A percentile compares a stretch with the other conserved stretches of the same genome.
Conservation (phyloP, 2,888 invertebrate genomes). For the Lasius platythorax region DNA sequence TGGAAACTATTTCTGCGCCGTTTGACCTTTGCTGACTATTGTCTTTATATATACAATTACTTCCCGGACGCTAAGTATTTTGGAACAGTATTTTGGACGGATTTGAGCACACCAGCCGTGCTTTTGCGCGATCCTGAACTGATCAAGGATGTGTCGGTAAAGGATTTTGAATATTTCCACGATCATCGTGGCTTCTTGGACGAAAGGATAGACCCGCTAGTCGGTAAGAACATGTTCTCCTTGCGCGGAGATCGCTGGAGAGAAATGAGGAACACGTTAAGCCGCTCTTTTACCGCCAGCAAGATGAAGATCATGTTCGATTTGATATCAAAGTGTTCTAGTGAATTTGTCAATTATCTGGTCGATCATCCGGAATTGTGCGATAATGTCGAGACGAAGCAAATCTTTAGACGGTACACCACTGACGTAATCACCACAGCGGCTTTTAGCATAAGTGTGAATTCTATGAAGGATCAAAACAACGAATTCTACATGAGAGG, state of each 20-base stretch:
- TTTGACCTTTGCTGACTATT: conserved; percentile 43
- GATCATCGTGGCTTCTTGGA: conserved; percentile 78
- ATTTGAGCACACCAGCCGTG: conserved; percentile 75
- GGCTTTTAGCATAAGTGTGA: conserved; percentile 88
- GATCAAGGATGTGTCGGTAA: conserved; percentile 79
- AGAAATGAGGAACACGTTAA: conserved; percentile 79
- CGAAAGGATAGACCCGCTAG: conserved; percentile 78
- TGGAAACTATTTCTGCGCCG: conserved; percentile 60
- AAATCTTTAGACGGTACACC: conserved; percentile 86
- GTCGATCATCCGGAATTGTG: conserved; percentile 21
- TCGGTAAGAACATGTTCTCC: conserved; percentile 79
- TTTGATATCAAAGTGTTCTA: conserved; percentile 69
- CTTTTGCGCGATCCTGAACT: conserved; percentile 81
- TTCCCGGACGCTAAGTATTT: conserved; percentile 67
- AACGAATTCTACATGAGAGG: conserved; percentile 87
- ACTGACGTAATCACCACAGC: conserved; percentile 89
- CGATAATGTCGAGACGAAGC: conserved; percentile 4
- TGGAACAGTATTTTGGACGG: conserved; percentile 74
- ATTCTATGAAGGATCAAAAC: conserved; percentile 87
- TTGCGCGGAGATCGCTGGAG: conserved; percentile 81
- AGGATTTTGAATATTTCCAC: conserved; percentile 80
- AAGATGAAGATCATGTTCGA: conserved; percentile 82
- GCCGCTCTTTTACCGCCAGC: conserved; percentile 80
- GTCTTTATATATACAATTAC: conserved; percentile 59
- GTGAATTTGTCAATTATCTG: conserved; percentile 17